These are phyloP conservation scores for Hydropotes inermis DNA, from an alignment of 2,113 vertebrate genomes.

Conservation along the genomic window DNA sequence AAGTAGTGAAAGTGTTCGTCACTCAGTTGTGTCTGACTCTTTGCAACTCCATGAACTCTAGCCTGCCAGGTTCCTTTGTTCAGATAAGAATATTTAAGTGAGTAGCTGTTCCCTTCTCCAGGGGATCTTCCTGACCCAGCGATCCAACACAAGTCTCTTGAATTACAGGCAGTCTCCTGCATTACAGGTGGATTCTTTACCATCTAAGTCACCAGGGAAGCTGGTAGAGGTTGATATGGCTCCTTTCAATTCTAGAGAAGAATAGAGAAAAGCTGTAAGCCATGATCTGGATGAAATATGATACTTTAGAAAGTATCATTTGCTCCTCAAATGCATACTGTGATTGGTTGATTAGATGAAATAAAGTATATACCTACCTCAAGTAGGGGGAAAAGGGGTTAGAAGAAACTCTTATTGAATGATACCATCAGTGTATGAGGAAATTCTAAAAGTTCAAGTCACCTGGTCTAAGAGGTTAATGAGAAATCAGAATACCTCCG, in stretches of 20 bases:
- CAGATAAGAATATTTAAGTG: background rate
- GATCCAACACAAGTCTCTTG: background rate
- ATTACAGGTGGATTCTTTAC: background rate
- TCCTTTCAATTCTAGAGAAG: background rate
- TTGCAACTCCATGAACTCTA: background rate
- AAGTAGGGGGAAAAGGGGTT: background rate
- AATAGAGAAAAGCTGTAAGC: background rate
- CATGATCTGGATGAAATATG: background rate
- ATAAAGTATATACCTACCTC: background rate
- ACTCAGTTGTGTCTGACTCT: background rate
- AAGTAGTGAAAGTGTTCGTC: background rate
- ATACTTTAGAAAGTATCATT: background rate
- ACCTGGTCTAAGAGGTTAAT: background rate
- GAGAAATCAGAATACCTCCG: background rate
- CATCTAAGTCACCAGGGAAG: background rate
- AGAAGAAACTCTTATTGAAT: background rate
- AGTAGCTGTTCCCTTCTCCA: background rate
- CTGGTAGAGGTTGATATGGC: background rate
- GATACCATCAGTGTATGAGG: background rate
- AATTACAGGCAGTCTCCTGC: background rate
- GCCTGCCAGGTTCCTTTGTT: background rate
- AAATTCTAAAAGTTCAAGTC: background rate
- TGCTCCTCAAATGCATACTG: background rate
- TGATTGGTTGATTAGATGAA: background rate
- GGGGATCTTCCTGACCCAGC: background rate